These are phyloP conservation scores for Cheilosia variabilis DNA, from an alignment of 2,888 invertebrate species.

Conservation along the genomic window DNA sequence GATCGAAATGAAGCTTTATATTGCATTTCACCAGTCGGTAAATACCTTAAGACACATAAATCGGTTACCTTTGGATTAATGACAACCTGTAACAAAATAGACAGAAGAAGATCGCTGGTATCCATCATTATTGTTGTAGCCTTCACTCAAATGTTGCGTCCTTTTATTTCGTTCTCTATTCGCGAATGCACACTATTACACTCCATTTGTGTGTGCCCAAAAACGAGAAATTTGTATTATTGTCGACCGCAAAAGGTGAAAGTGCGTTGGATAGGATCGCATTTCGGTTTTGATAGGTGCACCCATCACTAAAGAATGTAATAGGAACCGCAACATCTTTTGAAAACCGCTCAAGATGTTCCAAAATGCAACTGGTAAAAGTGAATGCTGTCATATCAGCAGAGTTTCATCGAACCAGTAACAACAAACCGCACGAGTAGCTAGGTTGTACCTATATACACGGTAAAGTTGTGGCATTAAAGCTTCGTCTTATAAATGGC, in stretches of 20 bases:
- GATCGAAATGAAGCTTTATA: constrained; percentile 28
- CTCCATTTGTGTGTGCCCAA: constrained; percentile 48
- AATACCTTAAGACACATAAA: too few relatives aligned
- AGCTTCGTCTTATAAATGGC: constrained; percentile 50
- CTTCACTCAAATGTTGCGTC: too few relatives aligned
- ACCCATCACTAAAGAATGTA: constrained; percentile 39
- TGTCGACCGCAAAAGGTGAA: constrained; percentile 30
- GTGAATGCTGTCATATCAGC: constrained; percentile 43
- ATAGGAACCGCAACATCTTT: constrained; percentile 32
- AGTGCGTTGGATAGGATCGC: too few relatives aligned
- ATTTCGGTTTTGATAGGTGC: constrained; percentile 41
- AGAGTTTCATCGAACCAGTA: constrained; percentile 52
- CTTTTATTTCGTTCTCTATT: constrained; percentile 46
- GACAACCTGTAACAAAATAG: too few relatives aligned
- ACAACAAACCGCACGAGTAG: constrained; percentile 35
- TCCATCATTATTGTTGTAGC: too few relatives aligned
- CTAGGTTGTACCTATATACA: too few relatives aligned
- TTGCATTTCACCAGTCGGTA: constrained; percentile 31
- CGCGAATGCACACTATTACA: constrained; percentile 35
- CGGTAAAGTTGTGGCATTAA: constrained; percentile 47
- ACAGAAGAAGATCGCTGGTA: too few relatives aligned
- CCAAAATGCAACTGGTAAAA: constrained; percentile 41
- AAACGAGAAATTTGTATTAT: constrained; percentile 30
- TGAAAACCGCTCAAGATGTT: constrained; percentile 29
- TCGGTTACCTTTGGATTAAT: too few relatives aligned